Evolutionary conservation across 2,888 invertebrate genomes (phyloP).

Genomic region (Heliconius hortense): DNA sequence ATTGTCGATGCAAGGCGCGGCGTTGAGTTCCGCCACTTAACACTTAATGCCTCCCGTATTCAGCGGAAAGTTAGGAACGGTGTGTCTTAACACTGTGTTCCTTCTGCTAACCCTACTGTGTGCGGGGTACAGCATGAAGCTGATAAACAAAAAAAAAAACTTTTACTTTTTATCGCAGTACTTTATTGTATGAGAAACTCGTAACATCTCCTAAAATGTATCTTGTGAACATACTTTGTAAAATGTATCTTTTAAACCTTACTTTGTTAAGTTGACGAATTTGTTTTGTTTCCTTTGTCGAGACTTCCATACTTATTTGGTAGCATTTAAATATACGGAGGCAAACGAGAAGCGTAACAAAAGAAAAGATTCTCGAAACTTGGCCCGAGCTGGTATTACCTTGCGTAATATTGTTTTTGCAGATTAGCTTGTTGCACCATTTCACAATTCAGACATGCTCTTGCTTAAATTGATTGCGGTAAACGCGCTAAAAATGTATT

Average conservation of each 20-base stretch:
- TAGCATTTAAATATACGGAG: slow-evolving; percentile 23
- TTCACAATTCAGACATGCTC: slow-evolving; percentile 62
- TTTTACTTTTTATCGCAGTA: slow-evolving; percentile 29
- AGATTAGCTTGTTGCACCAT: slow-evolving; percentile 50
- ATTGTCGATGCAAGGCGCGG: no score
- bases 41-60: no score
- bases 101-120: no score
- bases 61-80: no score
- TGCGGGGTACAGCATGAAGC: no score
- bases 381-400: slow-evolving; percentile 45
- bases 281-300: slow-evolving; percentile 27
- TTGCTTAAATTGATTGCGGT: slow-evolving; percentile 67
- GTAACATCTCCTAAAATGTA: slow-evolving; percentile 34
- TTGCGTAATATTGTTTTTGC: slow-evolving; percentile 61
- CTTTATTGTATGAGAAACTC: slow-evolving; percentile 29
- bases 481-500: slow-evolving; percentile 54
- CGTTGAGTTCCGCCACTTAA: no score
- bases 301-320: slow-evolving; percentile 28
- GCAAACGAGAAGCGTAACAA: slow-evolving; percentile 36
- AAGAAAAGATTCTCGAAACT: slow-evolving; percentile 42
- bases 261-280: slow-evolving; percentile 27
- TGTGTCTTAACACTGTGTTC: no score
- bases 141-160: not conserved
- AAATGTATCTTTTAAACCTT: slow-evolving; percentile 13
- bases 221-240: slow-evolving; percentile 17